Percentiles rank a stretch among this genome's conserved stretches.
Conservation (phyloP, 2,888 invertebrate species). For the Molorchus minor region DNA sequence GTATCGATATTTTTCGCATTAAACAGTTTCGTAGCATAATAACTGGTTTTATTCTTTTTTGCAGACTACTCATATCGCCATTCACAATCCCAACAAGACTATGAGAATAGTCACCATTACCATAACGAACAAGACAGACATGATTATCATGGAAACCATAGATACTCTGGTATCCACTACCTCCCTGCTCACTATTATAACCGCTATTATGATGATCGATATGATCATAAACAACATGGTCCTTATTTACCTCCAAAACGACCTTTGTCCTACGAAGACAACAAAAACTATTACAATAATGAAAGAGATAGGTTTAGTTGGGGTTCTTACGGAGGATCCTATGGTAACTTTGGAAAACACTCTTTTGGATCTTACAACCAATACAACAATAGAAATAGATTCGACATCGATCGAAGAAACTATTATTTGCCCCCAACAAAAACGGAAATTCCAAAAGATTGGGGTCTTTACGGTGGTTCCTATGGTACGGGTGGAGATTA, state of each 20-base stretch:
- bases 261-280: slow-evolving; percentile 16
- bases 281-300: slow-evolving; percentile 36
- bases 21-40: slow-evolving; percentile 25
- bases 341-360: slow-evolving; percentile 62
- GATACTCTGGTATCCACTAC: slow-evolving; percentile 39
- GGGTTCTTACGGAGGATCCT: slow-evolving; percentile 71
- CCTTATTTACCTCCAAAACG: slow-evolving; percentile 47
- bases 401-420: slow-evolving; percentile 40
- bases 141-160: slow-evolving; percentile 32
- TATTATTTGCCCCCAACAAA: slow-evolving; percentile 53
- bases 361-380: slow-evolving; percentile 24
- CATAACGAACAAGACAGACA: slow-evolving; percentile 44
- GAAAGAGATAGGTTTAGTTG: slow-evolving; percentile 61
- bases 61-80: slow-evolving; percentile 54
- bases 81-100: slow-evolving; percentile 46
- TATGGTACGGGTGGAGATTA: slow-evolving; percentile 54
- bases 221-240: slow-evolving; percentile 46
- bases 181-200: slow-evolving; percentile 39
- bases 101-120: slow-evolving; percentile 45
- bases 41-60: slow-evolving; percentile 41
- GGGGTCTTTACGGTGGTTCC: slow-evolving; percentile 59
- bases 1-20: slow-evolving; percentile 23
- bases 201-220: slow-evolving; percentile 41
- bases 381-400: slow-evolving; percentile 30
- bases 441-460: slow-evolving; percentile 54